Base-by-base conservation (phyloP, 2,888 invertebrate genomes). In the Caenorhabditis becei region DNA sequence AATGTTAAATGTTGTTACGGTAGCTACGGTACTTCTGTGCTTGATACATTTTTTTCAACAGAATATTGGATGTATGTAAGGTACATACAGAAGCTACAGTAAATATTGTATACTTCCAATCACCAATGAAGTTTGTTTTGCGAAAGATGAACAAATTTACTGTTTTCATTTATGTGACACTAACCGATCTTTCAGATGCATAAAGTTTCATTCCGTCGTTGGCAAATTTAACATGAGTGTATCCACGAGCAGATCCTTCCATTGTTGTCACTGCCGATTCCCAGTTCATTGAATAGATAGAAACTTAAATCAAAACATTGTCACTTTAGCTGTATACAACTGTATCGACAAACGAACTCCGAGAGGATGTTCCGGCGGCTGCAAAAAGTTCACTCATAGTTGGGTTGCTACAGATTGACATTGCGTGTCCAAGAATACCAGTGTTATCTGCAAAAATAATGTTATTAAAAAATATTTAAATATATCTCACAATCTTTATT, bases 111-210 rank as follows among this genome's bases (percentile, higher is more conserved):
- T n/a, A n/a, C n/a, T n/a, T n/a, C n/a, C n/a, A n/a, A n/a, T n/a
- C n/a, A n/a, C n/a, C 10, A 4, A 10, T 32, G 10, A 32, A 4
- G 10, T 4, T 32, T 32, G 32, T 32, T 10, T 32, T 32, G 10
- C 32, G 32, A 32, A 32, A 32, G 4, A 32, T 32, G 10, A 32
- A 41, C n/a, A n/a, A n/a, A n/a, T n/a, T n/a, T n/a, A n/a, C n/a
- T n/a, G n/a, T n/a, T n/a, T n/a, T n/a, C n/a, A n/a, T n/a, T n/a
- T n/a, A n/a, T n/a, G n/a, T n/a, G n/a, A n/a, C n/a, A 41, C 41
- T 2, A 11, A 77, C 77, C 16, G 37, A 23, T 78, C 82, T 56
- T 41, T 75, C 82, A 5, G 82, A 82, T 3, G 70, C 77, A 44
- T 71, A 82, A 2, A 82, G 8, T 14, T 74, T 77, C 3, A 37